Percentiles rank a stretch among this genome's conserved stretches.
phyloP scores from a whole-genome alignment of 1,140 invertebrate genomes.

The Ostrea denselamellosa region DNA sequence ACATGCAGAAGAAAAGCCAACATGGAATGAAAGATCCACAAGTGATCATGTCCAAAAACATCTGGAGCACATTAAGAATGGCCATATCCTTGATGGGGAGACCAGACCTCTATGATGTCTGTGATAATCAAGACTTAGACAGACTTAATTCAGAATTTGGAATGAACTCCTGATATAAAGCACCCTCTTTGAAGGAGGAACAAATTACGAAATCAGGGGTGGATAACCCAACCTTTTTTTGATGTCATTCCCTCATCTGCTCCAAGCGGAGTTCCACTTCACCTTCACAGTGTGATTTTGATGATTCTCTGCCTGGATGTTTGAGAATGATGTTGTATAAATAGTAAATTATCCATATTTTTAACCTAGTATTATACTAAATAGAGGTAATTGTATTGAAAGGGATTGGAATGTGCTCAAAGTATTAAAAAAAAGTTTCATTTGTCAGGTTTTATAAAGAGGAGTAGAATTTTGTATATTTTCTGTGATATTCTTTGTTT shows the following conservation, averaged over 20 bases:
- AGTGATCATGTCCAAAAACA: constrained; percentile 90
- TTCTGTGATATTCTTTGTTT: constrained; percentile 11
- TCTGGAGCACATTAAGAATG: constrained; percentile 96
- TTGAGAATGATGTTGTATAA: constrained; percentile 26
- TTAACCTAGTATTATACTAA: background rate
- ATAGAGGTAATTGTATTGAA: background rate
- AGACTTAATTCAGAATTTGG: constrained; percentile 78
- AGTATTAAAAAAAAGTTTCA: background rate
- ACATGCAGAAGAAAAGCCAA: constrained; percentile 90
- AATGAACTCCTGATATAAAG: constrained; percentile 49
- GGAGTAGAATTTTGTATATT: background rate
- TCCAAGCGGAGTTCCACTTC: background rate
- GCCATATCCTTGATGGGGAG: constrained; percentile 92
- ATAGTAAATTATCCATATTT: background rate
- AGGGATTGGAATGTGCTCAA: background rate
- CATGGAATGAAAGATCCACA: constrained; percentile 80
- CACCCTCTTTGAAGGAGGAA: background rate
- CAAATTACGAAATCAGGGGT: background rate
- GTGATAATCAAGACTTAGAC: constrained; percentile 84
- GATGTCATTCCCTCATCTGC: background rate
- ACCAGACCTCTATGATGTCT: constrained; percentile 86
- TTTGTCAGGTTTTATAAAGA: background rate
- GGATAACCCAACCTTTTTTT: background rate
- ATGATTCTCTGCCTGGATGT: constrained; percentile 14
- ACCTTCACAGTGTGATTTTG: background rate